These are phyloP conservation scores for Luperina nickerlii DNA, from an alignment of 2,888 invertebrate genomes.

Conservation along the genomic window DNA sequence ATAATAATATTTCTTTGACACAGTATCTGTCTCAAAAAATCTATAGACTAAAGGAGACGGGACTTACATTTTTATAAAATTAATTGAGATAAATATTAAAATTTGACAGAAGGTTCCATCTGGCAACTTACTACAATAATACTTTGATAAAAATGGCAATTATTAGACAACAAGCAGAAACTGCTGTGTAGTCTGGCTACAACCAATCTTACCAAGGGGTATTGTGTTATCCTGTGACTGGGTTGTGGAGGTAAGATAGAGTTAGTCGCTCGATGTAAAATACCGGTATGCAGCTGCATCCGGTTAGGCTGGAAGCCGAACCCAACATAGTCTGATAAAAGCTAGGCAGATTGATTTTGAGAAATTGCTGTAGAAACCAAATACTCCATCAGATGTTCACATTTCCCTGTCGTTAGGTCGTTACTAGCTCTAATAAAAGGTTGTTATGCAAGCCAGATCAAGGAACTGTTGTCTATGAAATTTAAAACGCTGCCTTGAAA, in stretches of 20 bases:
- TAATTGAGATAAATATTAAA: neutral
- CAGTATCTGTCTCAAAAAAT: neutral
- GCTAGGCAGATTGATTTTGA: neutral
- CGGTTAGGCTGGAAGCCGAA: neutral
- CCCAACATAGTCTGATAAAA: neutral
- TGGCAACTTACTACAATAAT: neutral
- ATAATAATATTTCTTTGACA: slow-evolving; percentile 28
- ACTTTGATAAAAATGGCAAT: neutral
- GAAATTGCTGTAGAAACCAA: neutral
- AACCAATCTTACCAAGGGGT: neutral
- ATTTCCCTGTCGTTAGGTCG: neutral
- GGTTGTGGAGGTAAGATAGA: neutral
- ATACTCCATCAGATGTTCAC: neutral
- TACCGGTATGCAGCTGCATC: neutral
- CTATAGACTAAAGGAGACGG: neutral
- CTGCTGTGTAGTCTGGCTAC: neutral
- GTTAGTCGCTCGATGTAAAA: too few relatives aligned
- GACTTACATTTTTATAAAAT: neutral
- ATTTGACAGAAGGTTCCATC: neutral
- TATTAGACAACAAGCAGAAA: neutral
- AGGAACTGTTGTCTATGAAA: neutral
- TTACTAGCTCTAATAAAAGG: neutral
- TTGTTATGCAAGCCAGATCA: neutral
- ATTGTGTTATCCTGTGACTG: neutral
- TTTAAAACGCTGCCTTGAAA: neutral